These are phyloP conservation scores for Pavo muticus DNA, from an alignment of 2,113 vertebrate genomes.

Conservation along the genomic window DNA sequence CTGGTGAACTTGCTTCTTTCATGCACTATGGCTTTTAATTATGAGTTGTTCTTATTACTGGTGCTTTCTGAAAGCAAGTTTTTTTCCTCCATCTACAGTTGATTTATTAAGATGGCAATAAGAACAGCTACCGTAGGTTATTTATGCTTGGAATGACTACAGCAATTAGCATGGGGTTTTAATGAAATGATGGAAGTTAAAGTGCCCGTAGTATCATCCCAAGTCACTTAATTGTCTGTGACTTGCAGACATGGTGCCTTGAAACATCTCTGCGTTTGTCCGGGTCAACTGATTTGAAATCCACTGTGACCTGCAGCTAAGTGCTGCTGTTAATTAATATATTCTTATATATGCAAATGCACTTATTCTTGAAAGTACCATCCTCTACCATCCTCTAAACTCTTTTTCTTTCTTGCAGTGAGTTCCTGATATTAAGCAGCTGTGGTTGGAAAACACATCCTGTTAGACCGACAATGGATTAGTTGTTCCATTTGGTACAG, in stretches of 20 bases:
- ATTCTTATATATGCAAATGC: background rate
- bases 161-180: background rate
- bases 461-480: conserved; percentile 48
- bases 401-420: conserved; percentile 54
- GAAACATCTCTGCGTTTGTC: background rate
- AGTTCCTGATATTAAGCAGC: conserved; percentile 33
- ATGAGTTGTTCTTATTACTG: background rate
- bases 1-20: background rate
- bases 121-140: background rate
- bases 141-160: background rate
- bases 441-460: conserved; percentile 34
- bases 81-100: background rate
- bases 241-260: background rate
- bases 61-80: background rate
- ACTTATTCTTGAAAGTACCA: background rate
- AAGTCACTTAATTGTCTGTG: background rate
- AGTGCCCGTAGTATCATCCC: background rate
- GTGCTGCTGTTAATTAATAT: background rate
- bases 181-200: background rate
- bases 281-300: background rate
- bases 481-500: conserved; percentile 11
- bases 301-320: background rate
- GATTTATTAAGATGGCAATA: background rate
- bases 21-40: background rate
- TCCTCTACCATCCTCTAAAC: conserved; percentile 37